Evolutionary conservation across 53 echinoderm and acorn worm genomes (phyloP).

Genomic region (Astropecten irregularis): DNA sequence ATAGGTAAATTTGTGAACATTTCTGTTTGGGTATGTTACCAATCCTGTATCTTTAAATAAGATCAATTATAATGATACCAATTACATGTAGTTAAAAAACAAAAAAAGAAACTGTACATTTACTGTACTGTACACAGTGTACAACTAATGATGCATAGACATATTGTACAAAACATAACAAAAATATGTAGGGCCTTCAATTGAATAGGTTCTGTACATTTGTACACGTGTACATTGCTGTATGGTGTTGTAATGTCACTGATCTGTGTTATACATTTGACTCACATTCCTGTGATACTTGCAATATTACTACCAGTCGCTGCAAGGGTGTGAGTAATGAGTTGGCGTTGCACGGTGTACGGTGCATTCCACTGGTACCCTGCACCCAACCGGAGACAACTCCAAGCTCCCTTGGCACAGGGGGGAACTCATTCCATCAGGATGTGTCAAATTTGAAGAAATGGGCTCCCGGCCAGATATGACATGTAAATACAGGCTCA

Average conservation of each 20-base stretch:
- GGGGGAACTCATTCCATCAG: neutral
- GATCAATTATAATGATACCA: no score
- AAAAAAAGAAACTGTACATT: no score
- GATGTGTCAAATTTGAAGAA: neutral
- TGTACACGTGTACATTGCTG: neutral
- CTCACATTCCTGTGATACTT: conserved; percentile 42
- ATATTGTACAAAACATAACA: neutral
- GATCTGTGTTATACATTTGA: conserved; percentile 37
- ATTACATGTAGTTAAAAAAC: no score
- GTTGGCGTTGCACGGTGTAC: neutral
- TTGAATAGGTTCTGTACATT: no score
- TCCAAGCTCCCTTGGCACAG: neutral
- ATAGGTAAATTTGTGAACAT: no score
- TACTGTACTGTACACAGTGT: neutral
- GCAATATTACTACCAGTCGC: neutral
- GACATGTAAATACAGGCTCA: no score
- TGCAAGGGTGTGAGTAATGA: neutral
- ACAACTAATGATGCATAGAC: neutral
- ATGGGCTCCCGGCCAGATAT: no score
- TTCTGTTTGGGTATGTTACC: no score
- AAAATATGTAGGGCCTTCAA: neutral
- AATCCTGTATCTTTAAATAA: no score
- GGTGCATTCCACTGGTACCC: neutral
- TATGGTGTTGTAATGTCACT: no score
- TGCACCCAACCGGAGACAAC: no score